Evolutionary conservation across 2,113 vertebrate species (phyloP).

Genomic region (Protobothrops mucrosquamatus): DNA sequence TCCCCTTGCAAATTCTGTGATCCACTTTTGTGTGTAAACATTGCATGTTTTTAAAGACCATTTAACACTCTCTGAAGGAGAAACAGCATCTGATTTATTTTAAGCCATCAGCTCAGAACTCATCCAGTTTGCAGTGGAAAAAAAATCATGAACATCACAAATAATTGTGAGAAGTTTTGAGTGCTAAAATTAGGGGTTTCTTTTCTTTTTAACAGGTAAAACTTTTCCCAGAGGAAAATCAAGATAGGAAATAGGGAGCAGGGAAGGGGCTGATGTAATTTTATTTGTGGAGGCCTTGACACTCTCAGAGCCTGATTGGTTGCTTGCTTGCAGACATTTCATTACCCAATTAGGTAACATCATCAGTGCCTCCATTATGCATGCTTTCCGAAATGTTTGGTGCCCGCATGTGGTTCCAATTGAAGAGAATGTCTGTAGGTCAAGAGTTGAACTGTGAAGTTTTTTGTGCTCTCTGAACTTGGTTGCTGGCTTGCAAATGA

Average conservation of each 20-base stretch:
- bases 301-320: neutral
- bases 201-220: neutral
- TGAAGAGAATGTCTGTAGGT: neutral
- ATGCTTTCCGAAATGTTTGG: neutral
- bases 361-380: neutral
- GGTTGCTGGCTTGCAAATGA: neutral
- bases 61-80: neutral
- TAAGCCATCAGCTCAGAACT: neutral
- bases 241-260: neutral
- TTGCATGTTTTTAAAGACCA: neutral
- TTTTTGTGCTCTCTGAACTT: neutral
- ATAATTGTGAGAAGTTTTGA: neutral
- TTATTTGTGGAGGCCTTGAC: neutral
- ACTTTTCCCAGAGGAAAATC: neutral
- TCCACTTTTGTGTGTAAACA: neutral
- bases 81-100: neutral
- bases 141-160: neutral
- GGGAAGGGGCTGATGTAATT: neutral
- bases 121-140: neutral
- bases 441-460: neutral
- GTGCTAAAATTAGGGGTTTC: neutral
- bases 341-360: neutral
- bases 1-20: neutral
- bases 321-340: neutral
- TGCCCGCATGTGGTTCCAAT: neutral